phyloP scores from a whole-genome alignment of 2,888 invertebrate genomes.

The Drosophila koepferae region DNA sequence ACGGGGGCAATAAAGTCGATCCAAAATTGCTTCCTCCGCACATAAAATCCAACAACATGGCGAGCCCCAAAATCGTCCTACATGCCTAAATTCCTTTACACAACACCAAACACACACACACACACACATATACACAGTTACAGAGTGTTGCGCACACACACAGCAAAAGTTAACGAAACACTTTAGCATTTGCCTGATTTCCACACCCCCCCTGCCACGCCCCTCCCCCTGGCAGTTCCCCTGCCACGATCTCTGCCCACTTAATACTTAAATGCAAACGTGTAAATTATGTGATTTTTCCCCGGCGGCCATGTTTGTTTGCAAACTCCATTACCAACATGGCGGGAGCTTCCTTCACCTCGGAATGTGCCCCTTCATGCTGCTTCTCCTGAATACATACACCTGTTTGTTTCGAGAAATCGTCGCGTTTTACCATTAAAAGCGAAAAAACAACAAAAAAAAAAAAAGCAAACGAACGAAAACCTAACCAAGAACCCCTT shows the following conservation, averaged over 20 bases:
- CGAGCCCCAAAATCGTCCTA: slow-evolving; percentile 56
- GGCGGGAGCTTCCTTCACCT: slow-evolving; percentile 67
- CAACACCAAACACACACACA: slow-evolving; percentile 24
- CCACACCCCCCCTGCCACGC: not conserved
- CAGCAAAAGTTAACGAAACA: slow-evolving; percentile 75
- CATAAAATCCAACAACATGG: slow-evolving; percentile 68
- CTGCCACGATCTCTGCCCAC: slow-evolving; percentile 57
- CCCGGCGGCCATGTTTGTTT: slow-evolving; percentile 81
- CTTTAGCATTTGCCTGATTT: slow-evolving; percentile 47
- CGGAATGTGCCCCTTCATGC: not conserved
- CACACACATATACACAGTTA: slow-evolving; percentile 46
- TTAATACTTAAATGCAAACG: slow-evolving; percentile 80
- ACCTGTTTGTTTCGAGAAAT: slow-evolving; percentile 78
- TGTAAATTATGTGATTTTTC: slow-evolving; percentile 81
- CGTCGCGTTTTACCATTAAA: slow-evolving; percentile 75
- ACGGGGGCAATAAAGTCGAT: slow-evolving; percentile 77
- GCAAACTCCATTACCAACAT: slow-evolving; percentile 79
- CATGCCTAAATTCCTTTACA: slow-evolving; percentile 61
- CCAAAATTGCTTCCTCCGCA: slow-evolving; percentile 75
- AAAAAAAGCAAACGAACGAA: slow-evolving; percentile 8
- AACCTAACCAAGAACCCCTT: slow-evolving; percentile 64
- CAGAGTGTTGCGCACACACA: slow-evolving; percentile 69
- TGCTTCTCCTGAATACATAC: slow-evolving; percentile 5
- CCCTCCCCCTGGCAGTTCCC: not conserved
- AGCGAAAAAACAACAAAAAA: slow-evolving; percentile 27